These are phyloP conservation scores for Neogobius melanostomus DNA, from an alignment of 2,113 vertebrate species.

Conservation along the genomic window DNA sequence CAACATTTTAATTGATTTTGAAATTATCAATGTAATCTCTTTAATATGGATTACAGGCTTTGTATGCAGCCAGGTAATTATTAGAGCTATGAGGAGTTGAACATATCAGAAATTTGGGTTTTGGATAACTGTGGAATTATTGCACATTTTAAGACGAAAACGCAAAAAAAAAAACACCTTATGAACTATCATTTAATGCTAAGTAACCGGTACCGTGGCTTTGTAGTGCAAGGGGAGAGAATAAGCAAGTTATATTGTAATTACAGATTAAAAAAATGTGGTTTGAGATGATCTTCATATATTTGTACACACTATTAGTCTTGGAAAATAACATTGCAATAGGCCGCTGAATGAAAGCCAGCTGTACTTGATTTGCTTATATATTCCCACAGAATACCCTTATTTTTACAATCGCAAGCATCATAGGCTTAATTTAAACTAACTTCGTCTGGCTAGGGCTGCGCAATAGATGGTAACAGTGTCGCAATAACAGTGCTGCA, in stretches of 20 bases:
- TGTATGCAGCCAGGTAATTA: constrained; percentile 52
- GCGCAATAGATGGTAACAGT: no score
- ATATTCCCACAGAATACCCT: constrained; percentile 12
- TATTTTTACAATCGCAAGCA: constrained; percentile 45
- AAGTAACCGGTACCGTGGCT: constrained; percentile 76
- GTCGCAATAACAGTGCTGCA: no score
- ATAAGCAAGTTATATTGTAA: constrained; percentile 61
- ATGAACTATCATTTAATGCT: constrained; percentile 60
- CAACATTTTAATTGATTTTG: constrained; percentile 59
- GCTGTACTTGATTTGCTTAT: constrained; percentile 7
- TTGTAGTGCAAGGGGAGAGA: constrained; percentile 56
- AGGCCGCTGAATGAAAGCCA: constrained; percentile 52
- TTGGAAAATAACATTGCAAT: constrained; percentile 50
- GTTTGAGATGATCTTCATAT: constrained; percentile 64
- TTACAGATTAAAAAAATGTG: constrained; percentile 58
- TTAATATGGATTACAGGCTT: constrained; percentile 54
- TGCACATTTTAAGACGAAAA: constrained; percentile 62
- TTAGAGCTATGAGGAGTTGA: constrained; percentile 59
- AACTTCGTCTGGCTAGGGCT: background rate
- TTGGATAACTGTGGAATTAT: constrained; percentile 59
- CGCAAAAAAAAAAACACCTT: constrained; percentile 31
- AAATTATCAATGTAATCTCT: constrained; percentile 46
- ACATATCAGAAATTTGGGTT: constrained; percentile 66
- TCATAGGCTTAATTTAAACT: constrained; percentile 69
- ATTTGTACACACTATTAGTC: constrained; percentile 66